phyloP scores from a whole-genome alignment of 2,888 invertebrate genomes.

The Acrobeloides nanus region DNA sequence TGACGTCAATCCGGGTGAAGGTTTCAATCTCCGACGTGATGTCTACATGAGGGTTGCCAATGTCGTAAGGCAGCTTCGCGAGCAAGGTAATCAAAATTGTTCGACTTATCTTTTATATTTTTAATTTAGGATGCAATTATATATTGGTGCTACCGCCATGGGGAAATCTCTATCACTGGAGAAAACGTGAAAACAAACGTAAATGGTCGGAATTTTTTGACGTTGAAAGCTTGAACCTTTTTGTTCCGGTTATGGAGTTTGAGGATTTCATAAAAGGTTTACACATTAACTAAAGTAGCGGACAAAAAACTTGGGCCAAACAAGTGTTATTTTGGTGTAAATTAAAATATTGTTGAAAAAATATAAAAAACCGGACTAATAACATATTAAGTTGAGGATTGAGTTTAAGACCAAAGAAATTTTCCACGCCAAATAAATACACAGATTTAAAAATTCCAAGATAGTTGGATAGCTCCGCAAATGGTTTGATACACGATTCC shows the following conservation, averaged over 20 bases:
- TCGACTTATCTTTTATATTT: constrained; percentile 7
- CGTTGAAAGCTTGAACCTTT: constrained; percentile 67
- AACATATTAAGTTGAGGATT: no score
- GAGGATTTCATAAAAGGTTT: constrained; percentile 67
- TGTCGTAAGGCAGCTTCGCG: constrained; percentile 67
- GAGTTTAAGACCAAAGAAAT: no score
- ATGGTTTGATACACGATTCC: no score
- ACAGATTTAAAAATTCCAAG: no score
- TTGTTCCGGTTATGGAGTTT: constrained; percentile 79
- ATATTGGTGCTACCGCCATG: constrained; percentile 78
- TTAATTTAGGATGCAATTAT: constrained; percentile 39
- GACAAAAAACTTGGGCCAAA: no score
- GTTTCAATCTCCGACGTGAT: constrained; percentile 89
- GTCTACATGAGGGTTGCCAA: constrained; percentile 87
- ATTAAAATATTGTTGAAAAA: constrained; percentile 7
- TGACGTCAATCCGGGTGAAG: constrained; percentile 88
- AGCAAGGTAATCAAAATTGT: constrained; percentile 51
- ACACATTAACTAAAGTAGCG: no score
- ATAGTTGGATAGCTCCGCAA: no score
- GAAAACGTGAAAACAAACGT: constrained; percentile 53
- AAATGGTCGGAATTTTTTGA: constrained; percentile 69
- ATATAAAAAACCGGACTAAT: no score
- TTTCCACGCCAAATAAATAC: no score
- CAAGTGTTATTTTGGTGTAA: constrained; percentile 7
- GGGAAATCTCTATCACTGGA: constrained; percentile 84